Conservation (phyloP, 2,797 vertebrate genomes). For the Melanogrammus aeglefinus region DNA sequence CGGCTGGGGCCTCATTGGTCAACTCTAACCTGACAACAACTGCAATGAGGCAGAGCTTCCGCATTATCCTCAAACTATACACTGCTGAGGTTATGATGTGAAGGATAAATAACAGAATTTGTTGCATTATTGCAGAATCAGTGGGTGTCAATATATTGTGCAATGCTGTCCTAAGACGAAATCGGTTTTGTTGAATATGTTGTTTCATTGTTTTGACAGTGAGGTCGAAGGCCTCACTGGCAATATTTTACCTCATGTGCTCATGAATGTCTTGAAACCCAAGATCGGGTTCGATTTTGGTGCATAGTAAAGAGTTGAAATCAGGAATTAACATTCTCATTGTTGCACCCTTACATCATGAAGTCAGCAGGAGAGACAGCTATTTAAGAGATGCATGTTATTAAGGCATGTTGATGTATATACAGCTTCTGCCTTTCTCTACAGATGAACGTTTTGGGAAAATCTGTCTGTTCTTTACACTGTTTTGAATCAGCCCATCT, state of each 20-base stretch:
- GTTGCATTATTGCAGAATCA: background rate
- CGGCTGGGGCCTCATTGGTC: slow-evolving; percentile 62
- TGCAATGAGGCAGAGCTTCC: slow-evolving; percentile 37
- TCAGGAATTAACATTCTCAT: background rate
- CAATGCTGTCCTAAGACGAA: background rate
- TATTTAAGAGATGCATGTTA: background rate
- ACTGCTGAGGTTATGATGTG: background rate
- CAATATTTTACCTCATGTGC: background rate
- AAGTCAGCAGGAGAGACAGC: background rate
- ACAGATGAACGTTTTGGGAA: background rate
- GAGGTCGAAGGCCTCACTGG: background rate
- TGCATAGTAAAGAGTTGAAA: background rate
- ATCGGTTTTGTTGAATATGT: background rate
- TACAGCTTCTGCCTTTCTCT: background rate
- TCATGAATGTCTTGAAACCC: background rate
- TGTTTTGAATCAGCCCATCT: slow-evolving; percentile 23
- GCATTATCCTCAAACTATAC: slow-evolving; percentile 18
- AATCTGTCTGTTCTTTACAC: background rate
- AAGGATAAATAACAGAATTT: background rate
- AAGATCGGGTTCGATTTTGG: background rate
- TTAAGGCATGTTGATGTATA: slow-evolving; percentile 1
- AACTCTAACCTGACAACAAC: slow-evolving; percentile 35
- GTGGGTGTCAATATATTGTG: background rate
- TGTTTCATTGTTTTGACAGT: background rate
- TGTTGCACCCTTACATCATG: background rate